Evolutionary conservation across 2,888 invertebrate genomes (phyloP), one percentile per base, ranked within the genome.

Genomic region (Andrena minutula): DNA sequence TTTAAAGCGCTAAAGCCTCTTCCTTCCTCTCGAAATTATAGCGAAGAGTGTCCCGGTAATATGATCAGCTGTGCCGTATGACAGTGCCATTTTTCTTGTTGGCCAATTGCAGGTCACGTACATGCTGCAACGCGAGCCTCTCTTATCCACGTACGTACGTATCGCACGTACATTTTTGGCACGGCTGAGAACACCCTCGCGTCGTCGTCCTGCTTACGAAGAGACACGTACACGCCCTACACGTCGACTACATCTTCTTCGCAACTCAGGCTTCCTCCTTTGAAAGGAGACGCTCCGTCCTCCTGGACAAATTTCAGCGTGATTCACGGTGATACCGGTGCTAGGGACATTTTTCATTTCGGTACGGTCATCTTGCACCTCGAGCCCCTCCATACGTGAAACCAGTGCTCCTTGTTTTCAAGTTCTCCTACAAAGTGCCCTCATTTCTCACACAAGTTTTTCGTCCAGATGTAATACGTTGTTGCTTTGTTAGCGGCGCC

Each of bases 61-160:
- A 68, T 85, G 89, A 91, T 91, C 90, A 90, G 85, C 86, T 80
- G 86, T 84, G 75, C 81, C 83, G 76, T 85, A 88, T 89, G 85
- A 88, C 90, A 86, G 79, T 71, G 78, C 61, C 82, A 89, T 89
- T 89, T 90, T 90, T 87, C 83, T 71, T 66, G 79, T 71, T 47
- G 83, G 85, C 82, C 88, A 89, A 89, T 89, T 90, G 90, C 91
- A 82, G 84, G 90, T 91, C 91, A 91, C 90, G 91, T 91, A 90
- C 64, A 83, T 79, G 85, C 63, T 85, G 86, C 88, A 85, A 86
- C 79, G 85, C 82, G 82, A 83, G 79, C 75, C 65, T 35, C 69
- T 76, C 73, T 23, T 66, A n/a, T 66, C 72, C 69, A 69, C 70
- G 63, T 75, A 83, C 47, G 60, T 82, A 79, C 84, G 81, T 87